Evolutionary conservation across 2,888 invertebrate species (phyloP), one percentile per base, ranked within the genome.

Genomic region (Sicus ferrugineus): DNA sequence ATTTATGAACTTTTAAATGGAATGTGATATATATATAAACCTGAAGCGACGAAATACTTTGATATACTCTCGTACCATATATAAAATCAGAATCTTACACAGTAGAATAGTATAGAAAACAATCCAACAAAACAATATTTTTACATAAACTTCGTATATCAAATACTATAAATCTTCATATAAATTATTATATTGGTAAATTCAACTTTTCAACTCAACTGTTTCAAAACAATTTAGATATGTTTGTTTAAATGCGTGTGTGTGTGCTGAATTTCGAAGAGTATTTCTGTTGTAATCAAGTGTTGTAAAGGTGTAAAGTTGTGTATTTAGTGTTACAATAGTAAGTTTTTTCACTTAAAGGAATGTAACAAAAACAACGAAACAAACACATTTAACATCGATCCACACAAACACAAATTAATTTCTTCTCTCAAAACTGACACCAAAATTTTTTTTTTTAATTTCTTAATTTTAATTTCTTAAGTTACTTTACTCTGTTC

Each of bases 321-420:
- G 63, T 63, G 54, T 63, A 28, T 21, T 63, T 56, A 56, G 26
- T 56, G 16, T 56, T 28, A n/a, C n/a, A n/a, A n/a, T n/a, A 21
- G 56, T 56, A 56, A 56, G 11, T 56, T 28, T n/a, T 26, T 2
- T 16, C 26, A 19, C 42, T 61, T 42, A 42, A 38, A 46, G 23
- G 54, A 56, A 48, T 56, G 70, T 16, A 73, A 67, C 70, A 72
- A 70, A 74, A 78, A 78, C 75, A 79, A 75, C 69, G 75, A 77
- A 73, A 74, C 62, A 76, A 79, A 79, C 78, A 78, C 78, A 78
- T 75, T 77, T 72, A 78, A 78, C 78, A 78, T 78, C 76, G 73
- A 78, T 78, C 73, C 76, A 69, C 70, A 75, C 71, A 70, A 78
- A 78, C 77, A 74, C 66, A 78, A 77, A 72, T 34, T 2, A 28